Percentiles rank a stretch among this genome's conserved stretches.
Evolutionary conservation across 2,113 vertebrate genomes (phyloP).

Genomic region (Centropus unirufus): DNA sequence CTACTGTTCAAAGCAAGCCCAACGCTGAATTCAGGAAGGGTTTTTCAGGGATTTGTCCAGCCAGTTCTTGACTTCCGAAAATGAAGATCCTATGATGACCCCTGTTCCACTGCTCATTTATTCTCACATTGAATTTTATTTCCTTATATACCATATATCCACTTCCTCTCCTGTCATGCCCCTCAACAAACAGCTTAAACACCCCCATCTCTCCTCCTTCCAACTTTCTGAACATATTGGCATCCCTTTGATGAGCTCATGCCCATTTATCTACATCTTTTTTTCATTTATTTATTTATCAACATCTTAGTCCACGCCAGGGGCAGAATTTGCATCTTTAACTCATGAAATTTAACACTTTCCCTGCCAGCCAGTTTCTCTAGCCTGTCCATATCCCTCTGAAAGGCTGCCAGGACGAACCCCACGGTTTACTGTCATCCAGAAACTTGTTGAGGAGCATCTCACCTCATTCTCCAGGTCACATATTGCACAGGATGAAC

Average conservation of each 20-base stretch:
- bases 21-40: fast-evolving
- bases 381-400: neutral
- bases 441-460: neutral
- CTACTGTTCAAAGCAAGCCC: neutral
- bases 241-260: neutral
- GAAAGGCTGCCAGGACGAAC: neutral
- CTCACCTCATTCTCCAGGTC: neutral
- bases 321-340: neutral
- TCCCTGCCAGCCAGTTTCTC: neutral
- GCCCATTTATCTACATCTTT: neutral
- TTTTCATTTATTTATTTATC: neutral
- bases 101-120: neutral
- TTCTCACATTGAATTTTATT: neutral
- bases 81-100: neutral
- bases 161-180: neutral
- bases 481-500: neutral
- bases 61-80: neutral
- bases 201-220: neutral
- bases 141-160: neutral
- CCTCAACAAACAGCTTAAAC: neutral
- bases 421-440: neutral
- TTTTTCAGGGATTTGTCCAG: neutral
- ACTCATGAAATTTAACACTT: neutral
- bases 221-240: neutral
- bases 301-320: neutral